Evolutionary conservation across 2,888 invertebrate species (phyloP), one percentile per base, ranked within the genome.

Genomic region (Parelbella ahira): DNA sequence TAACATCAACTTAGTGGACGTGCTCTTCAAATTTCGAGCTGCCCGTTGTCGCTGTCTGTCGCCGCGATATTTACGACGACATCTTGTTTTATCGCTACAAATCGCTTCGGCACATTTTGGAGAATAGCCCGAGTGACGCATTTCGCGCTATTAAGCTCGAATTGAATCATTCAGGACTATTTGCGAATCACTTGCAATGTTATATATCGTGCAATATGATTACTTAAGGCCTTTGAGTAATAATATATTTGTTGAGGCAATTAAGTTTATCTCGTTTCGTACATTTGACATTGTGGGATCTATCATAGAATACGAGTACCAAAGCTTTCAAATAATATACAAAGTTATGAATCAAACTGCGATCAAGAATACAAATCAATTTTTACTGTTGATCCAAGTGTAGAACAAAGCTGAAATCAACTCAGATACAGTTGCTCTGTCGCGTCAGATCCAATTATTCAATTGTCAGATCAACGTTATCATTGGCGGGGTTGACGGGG

Each of bases 401-500:
- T 2, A 29, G 37, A 29, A 29, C 37, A 29, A 29, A 37, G 37
- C 19, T 13, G 37, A 28, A 13, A 20, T 27, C 28, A 8, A 7
- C 10, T n/a, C 24, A 36, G 27, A 27, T 21, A 19, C 37, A 28
- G 20, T 21, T 21, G 37, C 7, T 10, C 6, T 49, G 56, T 48
- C 53, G 45, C 49, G 53, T 55, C 53, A 45, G 33, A 44, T 42
- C 39, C 54, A 50, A 63, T 63, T 56, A 56, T 45, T 66, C 56
- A 62, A 45, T 51, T 60, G 60, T 65, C 64, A 49, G 9, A 20
- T 51, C 10, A 39, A 15, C 49, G 52, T 46, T 44, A 37, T 37
- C 42, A 44, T 44, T 50, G 50, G 48, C 46, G 38, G 33, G 23
- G 5, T 4, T 4, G 30, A 29, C 19, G 33, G 15, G 29, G 38